Conservation (phyloP, 2,113 vertebrate genomes). For the Polypterus bichir region DNA sequence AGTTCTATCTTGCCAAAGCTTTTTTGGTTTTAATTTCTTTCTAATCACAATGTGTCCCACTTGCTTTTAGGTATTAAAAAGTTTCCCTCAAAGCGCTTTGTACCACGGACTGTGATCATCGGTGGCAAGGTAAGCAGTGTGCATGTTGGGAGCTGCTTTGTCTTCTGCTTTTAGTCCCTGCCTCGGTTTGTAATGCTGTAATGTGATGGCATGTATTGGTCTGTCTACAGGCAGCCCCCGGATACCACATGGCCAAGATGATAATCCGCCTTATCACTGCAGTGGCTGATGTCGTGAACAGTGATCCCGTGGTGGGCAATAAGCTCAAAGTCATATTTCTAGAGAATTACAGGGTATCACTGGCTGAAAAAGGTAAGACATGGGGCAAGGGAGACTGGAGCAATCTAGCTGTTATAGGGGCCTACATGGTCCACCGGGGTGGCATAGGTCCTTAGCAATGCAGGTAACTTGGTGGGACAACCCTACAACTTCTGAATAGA, state of each 20-base stretch:
- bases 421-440: too few species aligned
- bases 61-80: slow-evolving; percentile 67
- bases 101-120: slow-evolving; percentile 85
- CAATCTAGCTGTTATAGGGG: too few species aligned
- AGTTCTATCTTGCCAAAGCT: too few species aligned
- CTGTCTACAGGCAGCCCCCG: slow-evolving; percentile 74
- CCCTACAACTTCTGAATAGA: too few species aligned
- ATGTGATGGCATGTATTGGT: neutral
- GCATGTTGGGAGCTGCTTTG: neutral
- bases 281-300: slow-evolving; percentile 78
- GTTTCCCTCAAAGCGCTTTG: slow-evolving; percentile 62
- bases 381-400: too few species aligned
- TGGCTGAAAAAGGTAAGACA: slow-evolving; percentile 82
- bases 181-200: neutral
- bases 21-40: neutral
- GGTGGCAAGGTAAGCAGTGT: slow-evolving; percentile 74
- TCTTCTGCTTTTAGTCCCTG: neutral
- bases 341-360: slow-evolving; percentile 91
- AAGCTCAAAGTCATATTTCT: slow-evolving; percentile 89
- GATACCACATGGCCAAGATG: slow-evolving; percentile 94
- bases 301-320: slow-evolving; percentile 66
- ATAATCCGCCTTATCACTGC: slow-evolving; percentile 89
- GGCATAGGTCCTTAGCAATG: too few species aligned
- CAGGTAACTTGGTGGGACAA: too few species aligned
- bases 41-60: slow-evolving; percentile 2